Evolutionary conservation across 2,888 invertebrate species (phyloP), one percentile per base, ranked within the genome.

Genomic region (Cloeon dipterum): DNA sequence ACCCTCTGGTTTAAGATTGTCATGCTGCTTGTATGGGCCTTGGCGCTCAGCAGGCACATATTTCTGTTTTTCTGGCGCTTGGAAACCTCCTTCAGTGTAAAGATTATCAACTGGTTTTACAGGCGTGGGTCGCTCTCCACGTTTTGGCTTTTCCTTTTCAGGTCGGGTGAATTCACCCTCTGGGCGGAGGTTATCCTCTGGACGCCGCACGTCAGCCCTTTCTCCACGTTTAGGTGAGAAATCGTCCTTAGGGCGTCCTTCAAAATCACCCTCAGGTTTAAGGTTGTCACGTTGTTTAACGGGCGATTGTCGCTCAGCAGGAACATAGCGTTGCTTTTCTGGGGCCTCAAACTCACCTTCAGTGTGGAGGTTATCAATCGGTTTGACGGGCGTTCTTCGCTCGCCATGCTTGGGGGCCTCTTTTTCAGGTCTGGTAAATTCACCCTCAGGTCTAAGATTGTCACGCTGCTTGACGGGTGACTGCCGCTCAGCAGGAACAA

Each of bases 11-110:
- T 41, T 40, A 8, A 63, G 47, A 41, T 63, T 63, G 41, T 62
- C 61, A 33, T 55, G 44, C 0, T 62, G 66, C 38, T 52, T 58
- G n/a, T 50, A 57, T 7, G 45, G 50, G 38, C 47, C 50, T 4
- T 50, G 55, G 26, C 56, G 45, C 38, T 62, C 62, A n/a, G 29
- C 39, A 52, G 53, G 57, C 26, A 53, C 46, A 2, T 55, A 52
- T 18, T 45, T 48, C 29, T 57, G 51, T 2, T 54, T 54, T 20
- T 1, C 49, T 17, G 45, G 46, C 38, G 54, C 51, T 38, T 62
- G 60, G 42, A 69, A 68, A 1, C 69, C 66, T 2, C 73, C 72
- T 49, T 71, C 65, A 3, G 64, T 59, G 20, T 48, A 49, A 2
- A 69, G 47, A 45, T 65, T 68, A 14, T 35, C 34, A 5, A 21